Evolutionary conservation across 1,140 invertebrate genomes (phyloP).

Genomic region (Manduca sexta): DNA sequence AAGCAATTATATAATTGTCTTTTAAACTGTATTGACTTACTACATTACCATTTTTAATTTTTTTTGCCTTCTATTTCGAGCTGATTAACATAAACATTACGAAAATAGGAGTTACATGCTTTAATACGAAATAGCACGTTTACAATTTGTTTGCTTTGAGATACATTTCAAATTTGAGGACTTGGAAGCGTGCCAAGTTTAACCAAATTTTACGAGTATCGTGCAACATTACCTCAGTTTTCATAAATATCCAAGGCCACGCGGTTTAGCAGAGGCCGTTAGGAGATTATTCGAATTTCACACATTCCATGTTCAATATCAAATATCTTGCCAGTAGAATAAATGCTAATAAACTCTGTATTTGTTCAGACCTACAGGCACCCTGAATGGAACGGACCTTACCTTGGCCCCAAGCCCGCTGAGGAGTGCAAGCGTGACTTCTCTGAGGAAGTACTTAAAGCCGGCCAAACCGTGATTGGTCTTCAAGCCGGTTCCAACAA

Average conservation of each 20-base stretch:
- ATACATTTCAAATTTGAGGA: slow-evolving; percentile 42
- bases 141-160: slow-evolving; percentile 46
- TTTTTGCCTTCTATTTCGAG: too few relatives aligned
- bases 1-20: too few relatives aligned
- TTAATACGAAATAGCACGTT: too few relatives aligned
- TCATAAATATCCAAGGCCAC: slow-evolving; percentile 61
- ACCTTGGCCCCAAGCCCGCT: slow-evolving; percentile 90
- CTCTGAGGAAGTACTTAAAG: slow-evolving; percentile 91
- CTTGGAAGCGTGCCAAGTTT: slow-evolving; percentile 54
- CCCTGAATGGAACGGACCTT: slow-evolving; percentile 91
- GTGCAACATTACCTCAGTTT: slow-evolving; percentile 60
- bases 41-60: too few relatives aligned
- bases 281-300: slow-evolving; percentile 18
- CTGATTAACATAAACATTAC: too few relatives aligned
- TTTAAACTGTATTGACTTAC: too few relatives aligned
- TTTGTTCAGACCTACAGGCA: slow-evolving; percentile 86
- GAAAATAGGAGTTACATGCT: too few relatives aligned
- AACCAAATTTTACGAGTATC: slow-evolving; percentile 56
- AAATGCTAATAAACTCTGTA: not conserved
- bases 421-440: slow-evolving; percentile 95
- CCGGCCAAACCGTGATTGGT: slow-evolving; percentile 92
- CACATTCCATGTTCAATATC: slow-evolving; percentile 2
- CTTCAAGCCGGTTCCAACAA: slow-evolving; percentile 98
- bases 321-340: not conserved
- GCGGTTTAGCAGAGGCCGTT: slow-evolving; percentile 19